Evolutionary conservation across 1,140 invertebrate genomes (phyloP), one percentile per base, ranked within the genome.

Genomic region (Drosophila pachea): DNA sequence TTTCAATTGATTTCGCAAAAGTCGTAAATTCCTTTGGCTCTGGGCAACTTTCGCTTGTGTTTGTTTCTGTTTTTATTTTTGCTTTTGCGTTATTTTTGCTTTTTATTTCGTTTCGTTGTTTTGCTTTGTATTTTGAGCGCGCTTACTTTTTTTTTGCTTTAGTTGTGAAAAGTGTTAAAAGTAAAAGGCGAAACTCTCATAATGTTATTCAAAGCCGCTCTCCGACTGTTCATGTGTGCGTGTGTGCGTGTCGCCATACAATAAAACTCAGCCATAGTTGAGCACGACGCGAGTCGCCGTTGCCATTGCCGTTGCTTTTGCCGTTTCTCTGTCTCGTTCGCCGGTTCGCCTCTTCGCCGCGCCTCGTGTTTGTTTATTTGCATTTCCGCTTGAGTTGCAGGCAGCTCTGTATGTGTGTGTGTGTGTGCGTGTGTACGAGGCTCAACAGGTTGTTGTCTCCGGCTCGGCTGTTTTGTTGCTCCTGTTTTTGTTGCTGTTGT

Each of bases 351-450:
- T 56, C 68, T 55, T 42, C 55, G 22, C 31, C 12, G 8, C 58
- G 74, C 67, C 73, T 81, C 78, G 77, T 84, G 81, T 81, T 86
- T 86, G 81, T 86, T 86, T 86, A 86, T 86, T 86, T 86, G 81
- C 81, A 86, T 86, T 86, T 86, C 82, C 81, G 82, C 82, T 75
- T 86, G 82, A 86, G 65, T 73, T 86, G 81, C 81, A 86, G 68
- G 66, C 69, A 73, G 68, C 76, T 69, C 78, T 56, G 22, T 61
- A 8, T 48, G 5, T 65, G 45, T 48, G 54, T 66, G 11, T 40
- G 42, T 70, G 55, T 68, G n/a, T 64, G 58, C 61, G 47, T 65
- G 59, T 52, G 47, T 68, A 55, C 55, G 66, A 49, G 53, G 54
- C 66, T 84, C 79, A 78, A 84, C 79, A 84, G 81, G 79, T 84